Conservation (phyloP, 2,888 invertebrate genomes). For the Ophioninae sp. region DNA sequence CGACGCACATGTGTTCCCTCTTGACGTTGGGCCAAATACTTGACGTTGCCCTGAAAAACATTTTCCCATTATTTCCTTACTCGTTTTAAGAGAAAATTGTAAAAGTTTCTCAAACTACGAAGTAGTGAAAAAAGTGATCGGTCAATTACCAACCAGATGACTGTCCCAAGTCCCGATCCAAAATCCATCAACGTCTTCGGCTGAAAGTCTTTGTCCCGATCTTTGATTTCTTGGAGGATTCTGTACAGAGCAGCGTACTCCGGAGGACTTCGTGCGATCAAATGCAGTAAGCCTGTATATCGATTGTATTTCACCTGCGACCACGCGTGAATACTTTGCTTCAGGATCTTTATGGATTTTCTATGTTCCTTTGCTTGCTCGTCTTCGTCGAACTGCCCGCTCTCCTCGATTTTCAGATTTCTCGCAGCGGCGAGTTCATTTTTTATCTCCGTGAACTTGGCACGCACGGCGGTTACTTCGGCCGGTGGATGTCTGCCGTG, state of each 20-base stretch:
- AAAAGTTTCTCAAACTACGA: background rate
- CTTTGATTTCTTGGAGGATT: conserved; percentile 88
- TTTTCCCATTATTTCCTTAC: conserved; percentile 24
- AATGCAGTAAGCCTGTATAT: conserved; percentile 86
- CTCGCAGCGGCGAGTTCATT: background rate
- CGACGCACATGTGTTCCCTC: conserved; percentile 93
- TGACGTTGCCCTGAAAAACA: conserved; percentile 85
- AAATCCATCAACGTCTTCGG: conserved; percentile 93
- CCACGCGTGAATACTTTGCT: conserved; percentile 88
- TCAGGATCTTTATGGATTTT: conserved; percentile 83
- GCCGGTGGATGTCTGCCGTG: conserved; percentile 85
- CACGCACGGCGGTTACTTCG: conserved; percentile 83
- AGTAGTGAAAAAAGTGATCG: background rate
- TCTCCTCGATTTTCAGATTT: background rate
- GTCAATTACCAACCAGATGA: conserved; percentile 85
- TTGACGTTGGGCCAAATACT: conserved; percentile 87
- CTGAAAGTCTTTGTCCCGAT: conserved; percentile 85
- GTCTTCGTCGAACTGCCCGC: conserved; percentile 76
- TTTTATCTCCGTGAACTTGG: conserved; percentile 79
- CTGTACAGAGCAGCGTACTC: conserved; percentile 89
- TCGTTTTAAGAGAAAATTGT: conserved; percentile 16
- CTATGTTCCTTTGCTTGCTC: conserved; percentile 79
- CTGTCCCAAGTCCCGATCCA: conserved; percentile 95
- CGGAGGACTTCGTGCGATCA: conserved; percentile 86
- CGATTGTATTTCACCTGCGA: conserved; percentile 87